Conservation (phyloP, 2,888 invertebrate genomes). For the Sylvicola fuscatus region DNA sequence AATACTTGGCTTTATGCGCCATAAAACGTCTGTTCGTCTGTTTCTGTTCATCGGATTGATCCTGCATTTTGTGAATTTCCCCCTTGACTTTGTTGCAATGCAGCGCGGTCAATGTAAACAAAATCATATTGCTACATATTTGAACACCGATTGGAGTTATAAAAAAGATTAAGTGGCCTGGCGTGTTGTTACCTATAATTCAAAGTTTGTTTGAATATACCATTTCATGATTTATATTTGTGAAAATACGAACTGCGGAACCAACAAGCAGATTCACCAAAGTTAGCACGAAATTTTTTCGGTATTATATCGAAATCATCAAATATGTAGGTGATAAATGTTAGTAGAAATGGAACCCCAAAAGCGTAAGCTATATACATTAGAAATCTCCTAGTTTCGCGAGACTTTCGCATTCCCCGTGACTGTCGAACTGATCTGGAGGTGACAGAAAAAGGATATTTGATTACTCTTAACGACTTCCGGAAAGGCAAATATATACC, state of each 20-base stretch:
- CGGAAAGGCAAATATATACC: slow-evolving; percentile 32
- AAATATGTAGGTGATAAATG: background rate
- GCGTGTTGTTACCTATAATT: slow-evolving; percentile 16
- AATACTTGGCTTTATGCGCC: slow-evolving; percentile 45
- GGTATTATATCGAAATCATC: slow-evolving; percentile 2
- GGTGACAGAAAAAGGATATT: no score
- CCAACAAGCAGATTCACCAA: background rate
- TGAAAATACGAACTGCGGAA: background rate
- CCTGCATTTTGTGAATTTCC: slow-evolving; percentile 45
- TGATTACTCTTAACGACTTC: no score
- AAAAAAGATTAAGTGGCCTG: slow-evolving; percentile 34
- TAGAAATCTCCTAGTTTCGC: background rate
- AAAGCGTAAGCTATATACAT: slow-evolving; percentile 9
- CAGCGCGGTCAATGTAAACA: slow-evolving; percentile 45
- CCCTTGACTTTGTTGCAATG: slow-evolving; percentile 53
- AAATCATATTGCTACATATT: slow-evolving; percentile 38
- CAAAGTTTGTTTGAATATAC: background rate
- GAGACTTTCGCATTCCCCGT: background rate
- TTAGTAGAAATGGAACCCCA: slow-evolving; percentile 9
- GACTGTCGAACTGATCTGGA: background rate
- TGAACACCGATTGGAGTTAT: slow-evolving; percentile 41
- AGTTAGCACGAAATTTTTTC: background rate
- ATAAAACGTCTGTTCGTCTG: slow-evolving; percentile 38
- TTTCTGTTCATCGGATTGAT: slow-evolving; percentile 27
- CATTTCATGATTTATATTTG: background rate